Evolutionary conservation across 2,888 invertebrate species (phyloP).

Genomic region (Tachina fera): DNA sequence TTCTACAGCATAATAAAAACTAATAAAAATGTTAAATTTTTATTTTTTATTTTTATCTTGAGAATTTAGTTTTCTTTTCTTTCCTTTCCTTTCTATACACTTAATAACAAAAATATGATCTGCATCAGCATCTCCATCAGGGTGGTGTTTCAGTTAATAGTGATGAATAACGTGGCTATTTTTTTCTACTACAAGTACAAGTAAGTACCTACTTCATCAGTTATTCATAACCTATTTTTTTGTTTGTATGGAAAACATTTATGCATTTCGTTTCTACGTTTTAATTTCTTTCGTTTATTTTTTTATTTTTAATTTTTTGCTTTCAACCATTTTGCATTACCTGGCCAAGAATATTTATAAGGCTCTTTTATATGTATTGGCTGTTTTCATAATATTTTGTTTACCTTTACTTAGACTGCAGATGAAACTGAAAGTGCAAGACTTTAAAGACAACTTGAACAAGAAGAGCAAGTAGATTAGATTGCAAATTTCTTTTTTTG

Average conservation of each 20-base stretch:
- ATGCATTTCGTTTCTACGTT: background rate
- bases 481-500: too few species aligned
- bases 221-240: slow-evolving; percentile 55
- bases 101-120: slow-evolving; percentile 29
- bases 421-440: slow-evolving; percentile 36
- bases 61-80: background rate
- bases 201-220: slow-evolving; percentile 48
- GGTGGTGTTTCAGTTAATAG: slow-evolving; percentile 2
- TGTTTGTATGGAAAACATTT: slow-evolving; percentile 39
- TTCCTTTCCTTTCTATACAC: slow-evolving; percentile 15
- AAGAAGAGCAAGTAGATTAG: background rate
- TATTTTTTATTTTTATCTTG: slow-evolving; percentile 18
- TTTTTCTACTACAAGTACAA: background rate
- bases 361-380: slow-evolving; percentile 19
- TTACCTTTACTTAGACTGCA: slow-evolving; percentile 19
- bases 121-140: slow-evolving; percentile 12
- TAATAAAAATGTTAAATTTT: slow-evolving; percentile 41
- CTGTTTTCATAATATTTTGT: background rate
- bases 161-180: slow-evolving; percentile 42
- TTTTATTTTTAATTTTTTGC: too few species aligned
- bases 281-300: background rate
- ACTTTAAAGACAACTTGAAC: background rate
- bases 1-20: background rate
- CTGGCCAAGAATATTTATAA: slow-evolving; percentile 56
- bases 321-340: slow-evolving; percentile 39